phyloP scores from a whole-genome alignment of 1,140 invertebrate species.

The Maconellicoccus hirsutus region DNA sequence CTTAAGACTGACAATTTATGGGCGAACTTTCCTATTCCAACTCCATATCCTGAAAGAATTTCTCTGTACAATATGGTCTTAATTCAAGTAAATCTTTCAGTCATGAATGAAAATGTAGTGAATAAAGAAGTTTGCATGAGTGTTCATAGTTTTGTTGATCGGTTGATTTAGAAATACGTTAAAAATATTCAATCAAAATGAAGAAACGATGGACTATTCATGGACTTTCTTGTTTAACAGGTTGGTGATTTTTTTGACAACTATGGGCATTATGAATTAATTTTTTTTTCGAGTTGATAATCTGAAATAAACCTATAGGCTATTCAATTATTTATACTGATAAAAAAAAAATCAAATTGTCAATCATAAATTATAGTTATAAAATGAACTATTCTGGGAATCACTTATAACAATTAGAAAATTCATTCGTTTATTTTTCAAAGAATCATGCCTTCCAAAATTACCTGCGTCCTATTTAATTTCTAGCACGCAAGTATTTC shows the following conservation, averaged over 20 bases:
- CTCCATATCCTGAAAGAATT: neutral
- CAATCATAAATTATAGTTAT: too few relatives aligned
- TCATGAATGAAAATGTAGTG: too few relatives aligned
- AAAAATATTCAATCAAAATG: neutral
- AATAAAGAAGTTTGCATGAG: neutral
- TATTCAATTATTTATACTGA: too few relatives aligned
- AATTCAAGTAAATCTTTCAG: too few relatives aligned
- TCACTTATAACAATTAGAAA: neutral
- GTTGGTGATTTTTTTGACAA: neutral
- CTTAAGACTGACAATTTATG: neutral
- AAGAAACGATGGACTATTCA: neutral
- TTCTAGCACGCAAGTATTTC: neutral
- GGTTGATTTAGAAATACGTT: too few relatives aligned
- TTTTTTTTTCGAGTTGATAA: too few relatives aligned
- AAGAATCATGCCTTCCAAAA: neutral
- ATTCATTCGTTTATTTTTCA: neutral
- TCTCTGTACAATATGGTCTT: too few relatives aligned
- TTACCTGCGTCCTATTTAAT: neutral
- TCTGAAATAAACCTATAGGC: too few relatives aligned
- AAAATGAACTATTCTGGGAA: too few relatives aligned
- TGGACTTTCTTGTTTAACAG: neutral
- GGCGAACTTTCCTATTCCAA: neutral
- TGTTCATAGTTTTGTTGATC: neutral
- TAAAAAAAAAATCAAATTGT: too few relatives aligned
- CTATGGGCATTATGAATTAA: too few relatives aligned